These are phyloP conservation scores for Gymnoscopelus microlampas DNA, from an alignment of 2,797 vertebrate species.

Conservation along the genomic window DNA sequence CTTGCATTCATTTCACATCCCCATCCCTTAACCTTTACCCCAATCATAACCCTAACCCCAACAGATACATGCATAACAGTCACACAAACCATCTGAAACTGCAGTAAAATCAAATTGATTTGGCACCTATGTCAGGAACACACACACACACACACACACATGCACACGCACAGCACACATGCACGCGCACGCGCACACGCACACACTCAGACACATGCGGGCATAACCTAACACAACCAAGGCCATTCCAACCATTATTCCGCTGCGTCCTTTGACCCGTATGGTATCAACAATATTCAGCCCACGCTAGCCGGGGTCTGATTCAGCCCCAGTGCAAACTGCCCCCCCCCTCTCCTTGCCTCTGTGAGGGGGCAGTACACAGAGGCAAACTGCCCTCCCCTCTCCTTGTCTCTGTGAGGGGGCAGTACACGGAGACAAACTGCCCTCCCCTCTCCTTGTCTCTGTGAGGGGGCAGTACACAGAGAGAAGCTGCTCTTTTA, in stretches of 20 bases:
- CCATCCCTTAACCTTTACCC: no score
- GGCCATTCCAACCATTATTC: slow-evolving; percentile 32
- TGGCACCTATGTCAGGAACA: neutral
- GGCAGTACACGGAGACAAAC: slow-evolving; percentile 36
- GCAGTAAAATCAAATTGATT: no score
- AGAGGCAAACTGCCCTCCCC: slow-evolving; percentile 52
- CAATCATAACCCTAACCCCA: no score
- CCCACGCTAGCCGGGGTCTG: slow-evolving; percentile 58
- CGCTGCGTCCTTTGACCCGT: slow-evolving; percentile 27
- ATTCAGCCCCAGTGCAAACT: slow-evolving; percentile 62
- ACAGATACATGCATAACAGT: no score
- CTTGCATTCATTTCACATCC: no score
- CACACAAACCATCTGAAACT: no score
- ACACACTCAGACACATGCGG: slow-evolving; percentile 28
- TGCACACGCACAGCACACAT: slow-evolving; percentile 1
- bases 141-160: neutral
- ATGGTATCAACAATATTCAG: slow-evolving; percentile 58
- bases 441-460: slow-evolving; percentile 68
- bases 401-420: slow-evolving; percentile 64
- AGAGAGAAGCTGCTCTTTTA: slow-evolving; percentile 75
- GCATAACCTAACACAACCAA: slow-evolving; percentile 22
- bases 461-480: slow-evolving; percentile 50
- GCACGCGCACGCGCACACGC: neutral
- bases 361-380: slow-evolving; percentile 50
- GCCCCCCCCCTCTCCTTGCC: slow-evolving; percentile 59